These are phyloP conservation scores for Gopherus flavomarginatus DNA, from an alignment of 2,113 vertebrate genomes.

Conservation along the genomic window DNA sequence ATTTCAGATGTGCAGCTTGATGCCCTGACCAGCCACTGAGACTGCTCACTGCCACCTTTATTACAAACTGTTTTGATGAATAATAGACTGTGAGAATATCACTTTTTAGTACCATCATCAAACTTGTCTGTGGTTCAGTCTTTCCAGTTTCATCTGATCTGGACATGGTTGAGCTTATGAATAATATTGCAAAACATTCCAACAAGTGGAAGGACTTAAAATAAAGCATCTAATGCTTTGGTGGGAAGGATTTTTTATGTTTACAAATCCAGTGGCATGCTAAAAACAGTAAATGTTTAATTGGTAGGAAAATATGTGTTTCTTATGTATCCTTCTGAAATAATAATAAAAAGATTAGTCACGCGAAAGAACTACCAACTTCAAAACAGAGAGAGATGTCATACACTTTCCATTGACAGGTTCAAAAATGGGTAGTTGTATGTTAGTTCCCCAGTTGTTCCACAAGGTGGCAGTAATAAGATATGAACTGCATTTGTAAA, in stretches of 20 bases:
- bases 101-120: neutral
- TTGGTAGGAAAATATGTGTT: neutral
- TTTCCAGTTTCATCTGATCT: neutral
- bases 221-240: neutral
- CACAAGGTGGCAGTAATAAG: slow-evolving; percentile 79
- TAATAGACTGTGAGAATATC: neutral
- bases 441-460: slow-evolving; percentile 16
- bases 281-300: neutral
- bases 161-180: neutral
- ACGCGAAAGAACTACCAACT: neutral
- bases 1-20: neutral
- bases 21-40: neutral
- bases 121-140: neutral
- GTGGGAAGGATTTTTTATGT: neutral
- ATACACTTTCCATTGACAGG: neutral
- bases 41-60: neutral
- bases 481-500: neutral
- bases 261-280: neutral
- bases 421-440: neutral
- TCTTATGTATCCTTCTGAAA: neutral
- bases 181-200: neutral
- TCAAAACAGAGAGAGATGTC: neutral
- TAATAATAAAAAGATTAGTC: neutral
- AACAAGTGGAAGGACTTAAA: neutral
- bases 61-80: neutral